Percentiles rank a stretch among this genome's conserved stretches.
Conservation (phyloP, 1,140 invertebrate species). For the Drosophila guanche region DNA sequence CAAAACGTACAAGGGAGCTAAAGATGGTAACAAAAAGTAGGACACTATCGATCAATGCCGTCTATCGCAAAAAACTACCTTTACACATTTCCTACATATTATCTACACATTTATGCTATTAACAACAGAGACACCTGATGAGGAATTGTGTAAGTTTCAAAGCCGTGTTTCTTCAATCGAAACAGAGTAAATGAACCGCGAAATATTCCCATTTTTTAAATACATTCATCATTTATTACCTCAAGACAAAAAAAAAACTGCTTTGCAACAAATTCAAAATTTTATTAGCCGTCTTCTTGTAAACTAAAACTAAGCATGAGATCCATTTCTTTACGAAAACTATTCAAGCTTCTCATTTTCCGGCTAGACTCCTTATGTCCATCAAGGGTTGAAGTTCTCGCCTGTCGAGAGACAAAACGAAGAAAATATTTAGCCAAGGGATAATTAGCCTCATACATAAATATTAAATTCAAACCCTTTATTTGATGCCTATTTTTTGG, state of each 20-base stretch:
- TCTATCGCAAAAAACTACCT: no score
- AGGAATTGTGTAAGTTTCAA: no score
- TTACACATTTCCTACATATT: no score
- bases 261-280: conserved; percentile 49
- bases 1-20: no score
- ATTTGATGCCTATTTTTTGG: conserved; percentile 2
- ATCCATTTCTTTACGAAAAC: conserved; percentile 52
- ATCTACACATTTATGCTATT: no score
- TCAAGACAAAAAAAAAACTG: conserved; percentile 14
- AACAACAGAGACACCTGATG: no score
- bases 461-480: conserved; percentile 28
- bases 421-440: conserved; percentile 40
- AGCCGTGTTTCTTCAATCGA: no score
- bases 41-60: no score
- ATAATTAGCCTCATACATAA: background rate
- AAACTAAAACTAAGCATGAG: conserved; percentile 67
- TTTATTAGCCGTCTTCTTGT: conserved; percentile 57
- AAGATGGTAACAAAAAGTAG: no score
- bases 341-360: conserved; percentile 2
- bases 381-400: conserved; percentile 40
- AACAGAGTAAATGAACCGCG: no score
- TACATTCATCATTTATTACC: no score
- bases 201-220: no score
- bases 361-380: conserved; percentile 42
- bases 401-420: conserved; percentile 49